phyloP scores from a whole-genome alignment of 1,140 invertebrate species.

The Caenorhabditis elegans region WBcel235 BX284606.5:170501-171000 shows the following conservation, averaged over 20 bases:
- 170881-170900: no score
- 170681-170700: constrained; percentile 79
- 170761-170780: constrained; percentile 73
- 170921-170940: no score
- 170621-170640: constrained; percentile 94
- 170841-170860: no score
- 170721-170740: constrained; percentile 73
- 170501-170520: constrained; percentile 99
- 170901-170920: no score
- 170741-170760: constrained; percentile 74
- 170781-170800: constrained; percentile 72
- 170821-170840: no score
- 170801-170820: constrained; percentile 70
- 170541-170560: constrained; percentile 95
- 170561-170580: constrained; percentile 96
- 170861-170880: no score
- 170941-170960: no score
- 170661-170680: constrained; percentile 82
- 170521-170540: constrained; percentile 98
- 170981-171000: no score
- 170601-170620: constrained; percentile 93
- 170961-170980: no score
- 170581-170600: constrained; percentile 88
- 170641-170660: constrained; percentile 91
- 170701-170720: constrained; percentile 75